Conservation (phyloP, 2,797 vertebrate species). For the Cetoscarus ocellatus region DNA sequence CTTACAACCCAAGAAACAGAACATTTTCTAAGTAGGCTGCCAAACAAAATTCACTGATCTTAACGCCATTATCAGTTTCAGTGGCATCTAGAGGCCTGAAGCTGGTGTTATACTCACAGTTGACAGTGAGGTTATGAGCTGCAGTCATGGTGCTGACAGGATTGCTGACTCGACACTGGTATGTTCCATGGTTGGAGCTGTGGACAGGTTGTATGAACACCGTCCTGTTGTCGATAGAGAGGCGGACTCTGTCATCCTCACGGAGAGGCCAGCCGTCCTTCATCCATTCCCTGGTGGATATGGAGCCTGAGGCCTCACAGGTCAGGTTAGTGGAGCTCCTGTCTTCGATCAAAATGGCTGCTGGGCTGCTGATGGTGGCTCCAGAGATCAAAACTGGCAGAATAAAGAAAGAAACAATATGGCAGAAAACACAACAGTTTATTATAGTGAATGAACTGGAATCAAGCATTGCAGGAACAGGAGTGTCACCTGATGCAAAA, state of each 20-base stretch:
- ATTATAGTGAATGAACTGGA: no score
- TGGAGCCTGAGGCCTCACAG: constrained; percentile 67
- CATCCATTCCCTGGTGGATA: constrained; percentile 69
- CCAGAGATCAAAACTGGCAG: constrained; percentile 57
- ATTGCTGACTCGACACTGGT: constrained; percentile 77
- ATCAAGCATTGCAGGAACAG: no score
- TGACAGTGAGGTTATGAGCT: constrained; percentile 63
- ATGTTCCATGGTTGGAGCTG: constrained; percentile 62
- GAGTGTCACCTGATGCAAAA: no score
- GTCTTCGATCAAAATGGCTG: constrained; percentile 63
- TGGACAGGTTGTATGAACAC: constrained; percentile 64
- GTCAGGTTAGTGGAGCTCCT: constrained; percentile 72
- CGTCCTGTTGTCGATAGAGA: constrained; percentile 61
- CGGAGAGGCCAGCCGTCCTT: constrained; percentile 59
- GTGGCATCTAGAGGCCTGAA: background rate
- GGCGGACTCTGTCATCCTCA: constrained; percentile 37
- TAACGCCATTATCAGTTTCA: no score
- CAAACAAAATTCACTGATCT: no score
- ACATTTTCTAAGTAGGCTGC: no score
- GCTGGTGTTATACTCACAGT: constrained; percentile 66
- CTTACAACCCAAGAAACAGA: no score
- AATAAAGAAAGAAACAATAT: background rate
- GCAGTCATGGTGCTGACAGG: constrained; percentile 67
- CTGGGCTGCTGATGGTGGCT: constrained; percentile 61
- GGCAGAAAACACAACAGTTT: background rate